Evolutionary conservation across 1,140 invertebrate species (phyloP), one percentile per base, ranked within the genome.

Genomic region (Leptinotarsa lineolata): DNA sequence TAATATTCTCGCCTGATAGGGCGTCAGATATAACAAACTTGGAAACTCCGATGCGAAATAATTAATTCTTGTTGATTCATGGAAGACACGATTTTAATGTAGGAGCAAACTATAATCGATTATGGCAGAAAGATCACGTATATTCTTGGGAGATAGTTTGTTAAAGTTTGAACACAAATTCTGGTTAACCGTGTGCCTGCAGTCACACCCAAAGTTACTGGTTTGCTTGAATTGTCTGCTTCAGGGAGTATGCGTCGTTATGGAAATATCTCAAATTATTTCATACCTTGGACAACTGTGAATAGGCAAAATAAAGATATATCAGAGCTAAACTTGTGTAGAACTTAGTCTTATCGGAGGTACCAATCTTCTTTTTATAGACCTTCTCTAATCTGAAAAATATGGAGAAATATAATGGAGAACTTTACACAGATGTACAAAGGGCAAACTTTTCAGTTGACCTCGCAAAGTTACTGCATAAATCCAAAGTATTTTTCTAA

Each of bases 31-130:
- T 39, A 21, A 65, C 63, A 65, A 65, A 65, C 20, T 65, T 65
- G 16, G 39, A 65, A 65, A 39, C 63, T 30, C 24, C 24, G 16
- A 65, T n/a, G 63, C 63, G 39, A 30, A 65, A 65, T 65, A 39
- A 65, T 65, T 65, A 65, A 65, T 65, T 65, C 63, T 11, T 65
- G 63, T 65, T 65, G 63, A 30, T 65, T 65, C 63, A 65, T 65
- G 39, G 22, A 65, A 65, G 48, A 22, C 63, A 65, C 22, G 63
- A 65, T 30, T 65, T 65, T 65, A 39, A 65, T 65, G 63, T 39
- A 65, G 63, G 39, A 21, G 63, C 39, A 65, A 65, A 39, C 63
- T 39, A 22, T 65, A 39, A 65, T 65, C 63, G 63, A 65, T 65
- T 65, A 30, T 65, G 39, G 39, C 15, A 39, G 22, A 65, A 39